These are phyloP conservation scores for Hydropsyche betteni DNA, from an alignment of 2,888 invertebrate species.

Conservation along the genomic window DNA sequence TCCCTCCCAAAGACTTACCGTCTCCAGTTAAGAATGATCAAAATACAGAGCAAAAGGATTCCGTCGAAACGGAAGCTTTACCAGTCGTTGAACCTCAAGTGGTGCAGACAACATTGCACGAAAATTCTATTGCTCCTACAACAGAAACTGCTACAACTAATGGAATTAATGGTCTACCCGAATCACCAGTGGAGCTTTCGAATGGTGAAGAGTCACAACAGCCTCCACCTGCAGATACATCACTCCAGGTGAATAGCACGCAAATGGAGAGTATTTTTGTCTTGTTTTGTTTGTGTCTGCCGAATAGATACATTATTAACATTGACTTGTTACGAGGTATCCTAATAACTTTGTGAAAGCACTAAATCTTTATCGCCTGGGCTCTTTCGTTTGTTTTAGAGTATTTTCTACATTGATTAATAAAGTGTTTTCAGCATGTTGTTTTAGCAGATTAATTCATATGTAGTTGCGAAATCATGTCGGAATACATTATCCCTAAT, in stretches of 20 bases:
- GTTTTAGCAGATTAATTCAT: conserved; percentile 49
- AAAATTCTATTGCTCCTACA: conserved; percentile 35
- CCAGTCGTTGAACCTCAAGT: conserved; percentile 37
- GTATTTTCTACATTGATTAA: conserved; percentile 41
- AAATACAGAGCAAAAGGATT: conserved; percentile 33
- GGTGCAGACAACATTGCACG: conserved; percentile 30
- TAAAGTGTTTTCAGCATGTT: conserved; percentile 49
- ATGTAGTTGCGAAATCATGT: conserved; percentile 41
- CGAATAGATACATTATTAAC: conserved; percentile 51
- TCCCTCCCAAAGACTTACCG: conserved; percentile 47
- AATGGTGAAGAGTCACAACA: conserved; percentile 30
- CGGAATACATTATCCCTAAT: conserved; percentile 24
- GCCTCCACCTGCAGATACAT: conserved; percentile 37
- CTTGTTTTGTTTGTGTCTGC: conserved; percentile 52
- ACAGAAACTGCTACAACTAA: conserved; percentile 34
- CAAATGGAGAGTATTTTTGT: conserved; percentile 51
- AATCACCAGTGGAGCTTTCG: conserved; percentile 27
- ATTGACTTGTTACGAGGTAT: conserved; percentile 41
- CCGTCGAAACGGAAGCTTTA: conserved; percentile 26
- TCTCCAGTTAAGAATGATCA: conserved; percentile 34
- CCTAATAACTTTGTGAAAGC: conserved; percentile 45
- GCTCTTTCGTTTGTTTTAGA: conserved; percentile 40
- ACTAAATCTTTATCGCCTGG: conserved; percentile 48
- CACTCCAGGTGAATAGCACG: conserved; percentile 52
- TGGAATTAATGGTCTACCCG: conserved; percentile 30